Evolutionary conservation across 2,797 vertebrate species (phyloP), one percentile per base, ranked within the genome.

Genomic region (Enteromius treurensis): DNA sequence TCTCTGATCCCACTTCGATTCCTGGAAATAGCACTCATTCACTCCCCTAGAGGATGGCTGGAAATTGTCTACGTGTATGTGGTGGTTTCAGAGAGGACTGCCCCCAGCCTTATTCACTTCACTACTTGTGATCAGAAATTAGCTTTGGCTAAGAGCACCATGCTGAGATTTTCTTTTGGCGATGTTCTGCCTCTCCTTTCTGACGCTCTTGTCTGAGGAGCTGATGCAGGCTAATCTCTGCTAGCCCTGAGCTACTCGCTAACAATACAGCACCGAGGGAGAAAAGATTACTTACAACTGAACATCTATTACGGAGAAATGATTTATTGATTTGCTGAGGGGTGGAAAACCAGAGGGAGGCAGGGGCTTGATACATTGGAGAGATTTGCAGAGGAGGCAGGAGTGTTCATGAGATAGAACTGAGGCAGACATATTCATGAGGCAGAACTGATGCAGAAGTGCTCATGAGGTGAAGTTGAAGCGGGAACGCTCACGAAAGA

Each of bases 241-340:
- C 53, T 71, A 78, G 65, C 75, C 51, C 55, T 83, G 53, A 83
- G 82, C 82, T 60, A 32, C 40, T 71, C 53, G 21, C 75, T 78
- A 62, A 83, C 82, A 83, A 77, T 77, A 62, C 53, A 19, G 53
- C 75, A 83, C 51, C 0, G 14, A 70, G 75, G 64, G 75, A 77
- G 53, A 78, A 83, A 78, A 77, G 75, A 83, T 83, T 77, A 83
- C 74, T 78, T 49, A 78, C 82, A 78, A 78, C 75, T 82, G 75
- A 83, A 83, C 82, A 71, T 78, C 75, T 78, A 77, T 83, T 77
- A 71, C 29, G 3, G 51, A 71, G 76, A 78, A 83, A 83, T 78
- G 53, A 78, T 77, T 71, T 78, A 83, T 83, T 83, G 82, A 83
- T 83, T 83, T 83, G 75, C 75, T 70, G 21, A 51, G 42, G 42